phyloP scores from a whole-genome alignment of 2,888 invertebrate species.

The Trissoscelio sp. region DNA sequence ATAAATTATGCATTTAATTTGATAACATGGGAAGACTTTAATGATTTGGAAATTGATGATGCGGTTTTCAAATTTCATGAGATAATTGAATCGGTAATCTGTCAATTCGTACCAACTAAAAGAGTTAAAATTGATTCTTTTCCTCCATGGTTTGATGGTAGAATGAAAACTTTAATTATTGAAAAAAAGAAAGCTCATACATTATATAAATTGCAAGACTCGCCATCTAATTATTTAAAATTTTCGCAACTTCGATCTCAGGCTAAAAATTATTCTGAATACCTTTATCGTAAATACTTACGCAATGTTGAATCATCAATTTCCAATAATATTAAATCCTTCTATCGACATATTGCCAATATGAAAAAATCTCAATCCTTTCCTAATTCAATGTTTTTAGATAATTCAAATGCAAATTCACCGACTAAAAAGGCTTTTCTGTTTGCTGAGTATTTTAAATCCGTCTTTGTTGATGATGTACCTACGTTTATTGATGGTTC shows the following conservation, averaged over 20 bases:
- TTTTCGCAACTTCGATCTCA: not conserved
- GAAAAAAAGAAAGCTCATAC: slow-evolving; percentile 3
- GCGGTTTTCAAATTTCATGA: not conserved
- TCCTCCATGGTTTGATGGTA: not conserved
- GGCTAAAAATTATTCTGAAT: not conserved
- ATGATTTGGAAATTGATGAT: too few species aligned
- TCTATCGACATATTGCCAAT: too few species aligned
- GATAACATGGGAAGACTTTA: not conserved
- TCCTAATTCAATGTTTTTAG: too few species aligned
- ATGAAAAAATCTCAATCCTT: too few species aligned
- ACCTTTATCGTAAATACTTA: not conserved
- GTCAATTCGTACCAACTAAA: not conserved
- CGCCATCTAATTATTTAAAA: not conserved
- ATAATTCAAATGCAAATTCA: too few species aligned
- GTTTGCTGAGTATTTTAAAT: too few species aligned
- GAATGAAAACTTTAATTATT: not conserved
- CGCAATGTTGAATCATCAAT: not conserved
- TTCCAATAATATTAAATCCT: too few species aligned
- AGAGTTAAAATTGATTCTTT: not conserved
- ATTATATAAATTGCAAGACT: not conserved
- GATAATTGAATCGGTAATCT: not conserved
- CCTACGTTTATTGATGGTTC: too few species aligned
- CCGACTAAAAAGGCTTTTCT: too few species aligned
- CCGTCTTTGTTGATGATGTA: too few species aligned
- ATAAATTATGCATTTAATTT: not conserved